These are phyloP conservation scores for Protonibea diacanthus DNA, from an alignment of 2,797 vertebrate species.

Conservation along the genomic window DNA sequence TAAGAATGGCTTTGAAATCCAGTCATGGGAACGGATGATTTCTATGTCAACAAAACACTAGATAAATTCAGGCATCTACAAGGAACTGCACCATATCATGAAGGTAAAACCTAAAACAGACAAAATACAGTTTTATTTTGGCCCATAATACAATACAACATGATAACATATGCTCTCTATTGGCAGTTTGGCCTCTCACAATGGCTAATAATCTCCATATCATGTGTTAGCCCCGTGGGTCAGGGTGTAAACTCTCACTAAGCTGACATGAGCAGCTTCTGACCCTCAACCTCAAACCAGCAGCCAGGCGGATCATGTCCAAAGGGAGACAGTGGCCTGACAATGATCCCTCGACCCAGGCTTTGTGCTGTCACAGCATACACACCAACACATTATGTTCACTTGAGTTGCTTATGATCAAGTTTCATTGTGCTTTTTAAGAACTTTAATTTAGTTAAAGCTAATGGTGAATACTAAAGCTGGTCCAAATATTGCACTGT, in stretches of 20 bases:
- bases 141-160: constrained; percentile 9
- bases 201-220: constrained; percentile 64
- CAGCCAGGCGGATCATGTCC: constrained; percentile 59
- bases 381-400: constrained; percentile 52
- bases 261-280: constrained; percentile 76
- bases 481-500: background rate
- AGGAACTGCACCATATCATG: no score
- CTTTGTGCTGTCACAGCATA: constrained; percentile 63
- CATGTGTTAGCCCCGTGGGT: constrained; percentile 50
- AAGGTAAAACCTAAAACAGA: background rate
- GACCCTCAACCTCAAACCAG: constrained; percentile 68
- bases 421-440: background rate
- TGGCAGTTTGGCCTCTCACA: constrained; percentile 41
- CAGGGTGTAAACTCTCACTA: constrained; percentile 65
- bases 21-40: background rate
- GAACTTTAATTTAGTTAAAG: background rate
- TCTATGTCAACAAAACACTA: background rate
- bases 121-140: background rate
- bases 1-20: constrained; percentile 24
- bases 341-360: constrained; percentile 57
- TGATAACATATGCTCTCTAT: constrained; percentile 33
- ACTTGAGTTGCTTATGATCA: constrained; percentile 18
- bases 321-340: constrained; percentile 58
- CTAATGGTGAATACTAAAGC: background rate
- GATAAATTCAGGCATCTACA: background rate